phyloP scores from a whole-genome alignment of 2,797 vertebrate species.

The Chaunax sp. region DNA sequence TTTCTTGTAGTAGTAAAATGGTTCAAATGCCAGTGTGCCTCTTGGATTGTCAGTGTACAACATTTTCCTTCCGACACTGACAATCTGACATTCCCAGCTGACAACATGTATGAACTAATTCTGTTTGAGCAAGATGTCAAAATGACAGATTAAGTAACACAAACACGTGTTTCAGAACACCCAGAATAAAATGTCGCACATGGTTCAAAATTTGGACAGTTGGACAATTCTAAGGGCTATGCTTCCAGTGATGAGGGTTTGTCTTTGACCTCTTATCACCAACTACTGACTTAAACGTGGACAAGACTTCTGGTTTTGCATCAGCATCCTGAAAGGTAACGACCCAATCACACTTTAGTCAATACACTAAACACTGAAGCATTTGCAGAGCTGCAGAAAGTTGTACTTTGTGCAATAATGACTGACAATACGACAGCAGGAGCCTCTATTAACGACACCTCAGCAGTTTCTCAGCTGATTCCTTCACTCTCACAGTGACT shows the following conservation, averaged over 20 bases:
- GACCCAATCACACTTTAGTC: background rate
- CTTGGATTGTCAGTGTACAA: background rate
- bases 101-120: background rate
- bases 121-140: too few species aligned
- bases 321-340: background rate
- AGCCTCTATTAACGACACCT: background rate
- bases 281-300: background rate
- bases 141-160: background rate
- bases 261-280: background rate
- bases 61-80: background rate
- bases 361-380: background rate
- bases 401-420: slow-evolving; percentile 33
- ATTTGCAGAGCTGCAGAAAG: background rate
- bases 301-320: background rate
- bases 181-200: too few species aligned
- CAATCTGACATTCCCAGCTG: background rate
- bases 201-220: too few species aligned
- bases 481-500: slow-evolving; percentile 36
- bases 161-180: background rate
- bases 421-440: slow-evolving; percentile 7
- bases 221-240: background rate
- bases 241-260: background rate
- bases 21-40: too few species aligned
- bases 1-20: too few species aligned
- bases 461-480: slow-evolving; percentile 55